Conservation (phyloP, 2,888 invertebrate species). For the Sinodicranocentrus sp. region DNA sequence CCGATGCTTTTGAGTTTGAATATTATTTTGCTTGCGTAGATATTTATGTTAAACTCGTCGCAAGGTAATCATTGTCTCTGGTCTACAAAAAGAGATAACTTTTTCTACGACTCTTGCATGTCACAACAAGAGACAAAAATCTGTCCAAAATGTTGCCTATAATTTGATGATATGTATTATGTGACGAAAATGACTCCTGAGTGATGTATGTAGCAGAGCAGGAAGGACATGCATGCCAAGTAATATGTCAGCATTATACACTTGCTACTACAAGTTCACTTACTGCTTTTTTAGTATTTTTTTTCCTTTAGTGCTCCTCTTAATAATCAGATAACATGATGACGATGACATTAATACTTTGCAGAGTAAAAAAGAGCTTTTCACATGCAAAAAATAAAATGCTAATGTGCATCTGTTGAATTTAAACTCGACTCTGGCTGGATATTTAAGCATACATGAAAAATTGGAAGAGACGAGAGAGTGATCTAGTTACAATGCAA, state of each 20-base stretch:
- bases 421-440: neutral
- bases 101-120: neutral
- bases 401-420: constrained; percentile 48
- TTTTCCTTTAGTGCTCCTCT: neutral
- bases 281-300: neutral
- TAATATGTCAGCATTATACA: neutral
- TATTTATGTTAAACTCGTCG: no score
- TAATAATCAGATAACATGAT: constrained; percentile 1
- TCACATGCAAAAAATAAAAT: constrained; percentile 33
- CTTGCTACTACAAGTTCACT: neutral
- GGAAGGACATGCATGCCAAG: neutral
- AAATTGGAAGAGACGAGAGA: constrained; percentile 23
- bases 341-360: constrained; percentile 28
- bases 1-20: no score
- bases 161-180: constrained; percentile 1
- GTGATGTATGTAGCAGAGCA: no score
- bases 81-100: neutral
- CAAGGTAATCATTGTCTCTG: no score
- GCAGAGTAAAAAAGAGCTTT: constrained; percentile 13
- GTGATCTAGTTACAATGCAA: constrained; percentile 32
- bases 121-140: constrained; percentile 4
- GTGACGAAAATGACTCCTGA: constrained; percentile 4
- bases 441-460: constrained; percentile 12
- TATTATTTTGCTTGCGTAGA: no score
- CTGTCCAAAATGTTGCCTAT: neutral